Percentiles rank a stretch among this genome's conserved stretches.
Conservation (phyloP, 2,888 invertebrate genomes). For the Idaea biselata region DNA sequence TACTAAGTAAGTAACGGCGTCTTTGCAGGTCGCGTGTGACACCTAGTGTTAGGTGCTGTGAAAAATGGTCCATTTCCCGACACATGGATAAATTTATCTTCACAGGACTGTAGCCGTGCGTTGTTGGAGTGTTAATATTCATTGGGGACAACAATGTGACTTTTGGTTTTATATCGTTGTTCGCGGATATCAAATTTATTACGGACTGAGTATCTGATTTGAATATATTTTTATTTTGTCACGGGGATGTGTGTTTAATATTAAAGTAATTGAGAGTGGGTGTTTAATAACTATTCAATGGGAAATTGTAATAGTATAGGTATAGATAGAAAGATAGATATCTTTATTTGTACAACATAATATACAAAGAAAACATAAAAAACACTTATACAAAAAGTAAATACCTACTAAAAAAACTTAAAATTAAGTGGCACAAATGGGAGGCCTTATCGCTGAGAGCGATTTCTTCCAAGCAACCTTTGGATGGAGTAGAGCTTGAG, state of each 20-base stretch:
- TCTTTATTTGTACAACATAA: too few species aligned
- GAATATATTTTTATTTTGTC: background rate
- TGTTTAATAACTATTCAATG: background rate
- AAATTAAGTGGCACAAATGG: too few species aligned
- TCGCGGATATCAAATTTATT: conserved; percentile 9
- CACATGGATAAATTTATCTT: conserved; percentile 77
- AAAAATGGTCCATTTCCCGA: conserved; percentile 74
- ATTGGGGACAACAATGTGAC: conserved; percentile 61
- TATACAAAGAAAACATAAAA: too few species aligned
- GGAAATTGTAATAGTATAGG: too few species aligned
- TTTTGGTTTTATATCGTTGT: conserved; percentile 16
- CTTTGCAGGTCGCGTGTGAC: conserved; percentile 62
- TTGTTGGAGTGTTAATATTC: conserved; percentile 77
- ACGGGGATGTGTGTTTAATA: background rate
- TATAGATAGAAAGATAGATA: too few species aligned
- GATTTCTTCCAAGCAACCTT: too few species aligned
- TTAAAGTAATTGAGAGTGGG: background rate
- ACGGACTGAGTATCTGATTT: conserved; percentile 7
- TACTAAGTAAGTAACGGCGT: conserved; percentile 68
- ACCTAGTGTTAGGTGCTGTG: conserved; percentile 77
- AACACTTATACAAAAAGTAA: too few species aligned
- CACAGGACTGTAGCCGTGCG: conserved; percentile 64
- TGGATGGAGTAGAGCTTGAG: too few species aligned
- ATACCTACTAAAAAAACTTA: too few species aligned
- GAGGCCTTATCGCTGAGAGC: too few species aligned